phyloP scores from a whole-genome alignment of 2,888 invertebrate genomes.

The Ichneumoninae sp. region DNA sequence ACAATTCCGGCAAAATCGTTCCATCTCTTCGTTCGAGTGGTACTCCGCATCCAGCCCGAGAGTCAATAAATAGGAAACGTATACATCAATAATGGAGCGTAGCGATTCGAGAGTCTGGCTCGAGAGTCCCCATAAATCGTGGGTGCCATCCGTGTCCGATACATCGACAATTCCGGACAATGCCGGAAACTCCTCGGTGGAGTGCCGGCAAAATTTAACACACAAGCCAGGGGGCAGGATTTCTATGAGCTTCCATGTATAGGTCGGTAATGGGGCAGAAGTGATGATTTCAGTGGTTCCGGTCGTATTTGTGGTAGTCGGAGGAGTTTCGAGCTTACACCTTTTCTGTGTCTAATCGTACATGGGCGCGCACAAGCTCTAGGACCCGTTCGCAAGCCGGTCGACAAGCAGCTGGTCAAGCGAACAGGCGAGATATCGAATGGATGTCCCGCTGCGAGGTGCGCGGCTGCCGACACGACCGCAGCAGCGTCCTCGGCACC shows the following conservation, averaged over 20 bases:
- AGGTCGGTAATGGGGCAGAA: constrained; percentile 26
- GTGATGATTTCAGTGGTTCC: constrained; percentile 39
- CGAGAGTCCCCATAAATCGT: constrained; percentile 48
- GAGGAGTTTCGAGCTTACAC: constrained; percentile 52
- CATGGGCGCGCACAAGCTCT: constrained; percentile 32
- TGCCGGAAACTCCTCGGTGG: neutral
- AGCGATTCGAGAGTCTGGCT: constrained; percentile 17
- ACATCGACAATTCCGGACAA: constrained; percentile 24
- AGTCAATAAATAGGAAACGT: constrained; percentile 30
- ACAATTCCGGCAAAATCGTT: neutral
- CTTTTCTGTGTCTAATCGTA: constrained; percentile 68
- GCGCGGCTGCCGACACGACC: constrained; percentile 73
- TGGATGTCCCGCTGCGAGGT: constrained; percentile 73
- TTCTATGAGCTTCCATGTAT: neutral
- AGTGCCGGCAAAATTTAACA: constrained; percentile 40
- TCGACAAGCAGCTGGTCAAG: constrained; percentile 78
- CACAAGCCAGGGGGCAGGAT: constrained; percentile 3
- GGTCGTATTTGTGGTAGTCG: constrained; percentile 23
- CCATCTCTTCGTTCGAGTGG: neutral
- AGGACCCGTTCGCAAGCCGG: constrained; percentile 22
- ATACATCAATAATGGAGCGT: constrained; percentile 43
- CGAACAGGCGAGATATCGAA: constrained; percentile 65
- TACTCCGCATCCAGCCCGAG: neutral
- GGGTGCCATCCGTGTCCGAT: constrained; percentile 45
- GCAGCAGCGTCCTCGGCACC: constrained; percentile 37